Conservation (phyloP, 2,797 vertebrate species). For the Rhynchotus rufescens region DNA sequence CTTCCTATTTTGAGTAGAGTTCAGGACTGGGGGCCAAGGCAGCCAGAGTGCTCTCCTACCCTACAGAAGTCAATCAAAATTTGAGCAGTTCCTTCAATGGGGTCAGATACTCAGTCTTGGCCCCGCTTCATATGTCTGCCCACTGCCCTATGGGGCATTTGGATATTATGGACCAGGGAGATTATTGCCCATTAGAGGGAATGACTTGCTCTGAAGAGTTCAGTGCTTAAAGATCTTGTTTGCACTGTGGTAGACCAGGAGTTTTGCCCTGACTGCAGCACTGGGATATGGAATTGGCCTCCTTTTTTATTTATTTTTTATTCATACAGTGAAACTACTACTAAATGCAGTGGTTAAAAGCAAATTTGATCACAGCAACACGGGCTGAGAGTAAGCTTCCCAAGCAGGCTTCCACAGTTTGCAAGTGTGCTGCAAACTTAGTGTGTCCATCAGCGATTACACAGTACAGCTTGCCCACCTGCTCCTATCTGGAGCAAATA, state of each 20-base stretch:
- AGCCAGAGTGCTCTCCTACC: neutral
- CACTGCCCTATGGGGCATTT: neutral
- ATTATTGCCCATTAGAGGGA: neutral
- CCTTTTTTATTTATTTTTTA: neutral
- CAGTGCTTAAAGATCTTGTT: neutral
- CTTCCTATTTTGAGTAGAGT: neutral
- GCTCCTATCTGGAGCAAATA: neutral
- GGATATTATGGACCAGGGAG: too few relatives aligned
- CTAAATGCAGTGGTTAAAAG: neutral
- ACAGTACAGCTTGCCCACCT: neutral
- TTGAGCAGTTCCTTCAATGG: neutral
- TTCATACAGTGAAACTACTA: neutral
- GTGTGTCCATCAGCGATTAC: rapidly evolving
- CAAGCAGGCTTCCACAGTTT: neutral
- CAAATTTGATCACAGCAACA: neutral
- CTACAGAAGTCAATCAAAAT: neutral
- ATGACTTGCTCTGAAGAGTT: neutral
- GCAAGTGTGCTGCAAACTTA: neutral
- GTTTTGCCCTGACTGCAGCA: neutral
- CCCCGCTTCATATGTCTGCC: neutral
- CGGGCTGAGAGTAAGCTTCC: neutral
- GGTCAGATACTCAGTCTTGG: neutral
- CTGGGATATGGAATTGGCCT: neutral
- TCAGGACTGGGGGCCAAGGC: neutral
- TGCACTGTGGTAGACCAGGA: neutral